Evolutionary conservation across 2,888 invertebrate species (phyloP).

Genomic region (Terebella lapidaria): DNA sequence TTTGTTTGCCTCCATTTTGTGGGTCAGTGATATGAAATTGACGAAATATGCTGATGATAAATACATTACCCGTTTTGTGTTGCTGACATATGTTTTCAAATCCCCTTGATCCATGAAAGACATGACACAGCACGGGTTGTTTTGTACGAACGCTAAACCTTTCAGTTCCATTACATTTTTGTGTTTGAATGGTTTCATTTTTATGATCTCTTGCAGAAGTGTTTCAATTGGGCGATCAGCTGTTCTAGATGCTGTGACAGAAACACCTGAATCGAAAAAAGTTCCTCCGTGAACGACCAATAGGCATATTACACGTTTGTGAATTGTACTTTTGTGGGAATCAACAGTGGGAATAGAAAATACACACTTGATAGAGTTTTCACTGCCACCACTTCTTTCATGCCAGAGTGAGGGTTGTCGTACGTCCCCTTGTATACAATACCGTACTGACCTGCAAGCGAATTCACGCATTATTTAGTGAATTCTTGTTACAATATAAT

Average conservation of each 20-base stretch:
- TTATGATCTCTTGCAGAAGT: conserved; percentile 12
- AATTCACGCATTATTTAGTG: too few relatives aligned
- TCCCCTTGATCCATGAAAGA: conserved; percentile 54
- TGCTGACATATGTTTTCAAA: conserved; percentile 27
- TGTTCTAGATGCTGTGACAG: too few relatives aligned
- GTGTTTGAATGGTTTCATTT: conserved; percentile 53
- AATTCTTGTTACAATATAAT: too few relatives aligned
- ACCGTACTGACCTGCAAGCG: too few relatives aligned
- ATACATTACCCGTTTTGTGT: conserved; percentile 30
- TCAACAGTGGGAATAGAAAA: background rate
- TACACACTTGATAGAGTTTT: background rate
- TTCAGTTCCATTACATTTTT: conserved; percentile 48
- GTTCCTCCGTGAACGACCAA: too few relatives aligned
- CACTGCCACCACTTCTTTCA: background rate
- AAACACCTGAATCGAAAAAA: too few relatives aligned
- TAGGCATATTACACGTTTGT: background rate
- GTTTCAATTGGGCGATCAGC: too few relatives aligned
- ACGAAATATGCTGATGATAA: too few relatives aligned
- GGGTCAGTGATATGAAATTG: too few relatives aligned
- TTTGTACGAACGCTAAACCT: conserved; percentile 45
- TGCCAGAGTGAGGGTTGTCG: too few relatives aligned
- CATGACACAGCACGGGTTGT: conserved; percentile 49
- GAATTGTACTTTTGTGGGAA: background rate
- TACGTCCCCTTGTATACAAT: too few relatives aligned
- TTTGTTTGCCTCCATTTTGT: too few relatives aligned